These are phyloP conservation scores for Vanacampus margaritifer DNA, from an alignment of 2,113 vertebrate species.

Conservation along the genomic window DNA sequence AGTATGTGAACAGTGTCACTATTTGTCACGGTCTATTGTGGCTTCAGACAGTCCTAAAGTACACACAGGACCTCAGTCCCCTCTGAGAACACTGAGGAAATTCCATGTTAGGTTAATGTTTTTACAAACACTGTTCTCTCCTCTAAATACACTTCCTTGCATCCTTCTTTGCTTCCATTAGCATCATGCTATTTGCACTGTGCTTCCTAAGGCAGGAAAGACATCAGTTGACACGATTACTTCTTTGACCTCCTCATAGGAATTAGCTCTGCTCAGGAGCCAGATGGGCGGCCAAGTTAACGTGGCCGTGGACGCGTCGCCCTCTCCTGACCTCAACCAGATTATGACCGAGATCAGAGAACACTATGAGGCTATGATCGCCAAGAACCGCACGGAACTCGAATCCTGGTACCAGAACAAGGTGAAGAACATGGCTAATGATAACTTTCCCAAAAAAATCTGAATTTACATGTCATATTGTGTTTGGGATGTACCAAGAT, in stretches of 20 bases:
- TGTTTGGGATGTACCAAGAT: constrained; percentile 60
- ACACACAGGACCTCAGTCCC: constrained; percentile 12
- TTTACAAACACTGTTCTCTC: constrained; percentile 19
- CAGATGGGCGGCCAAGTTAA: constrained; percentile 63
- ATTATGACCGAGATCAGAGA: constrained; percentile 71
- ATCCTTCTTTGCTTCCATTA: constrained; percentile 51
- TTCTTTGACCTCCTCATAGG: constrained; percentile 42
- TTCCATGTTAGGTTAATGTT: constrained; percentile 10
- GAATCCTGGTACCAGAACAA: constrained; percentile 72
- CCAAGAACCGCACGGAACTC: constrained; percentile 76
- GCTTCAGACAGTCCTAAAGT: not conserved
- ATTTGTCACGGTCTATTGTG: constrained; percentile 18
- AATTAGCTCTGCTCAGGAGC: constrained; percentile 43
- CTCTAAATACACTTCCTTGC: constrained; percentile 41
- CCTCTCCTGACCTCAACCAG: constrained; percentile 63
- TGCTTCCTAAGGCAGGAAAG: not conserved
- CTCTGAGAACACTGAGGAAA: constrained; percentile 24
- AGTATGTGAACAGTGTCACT: not conserved
- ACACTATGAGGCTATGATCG: constrained; percentile 76
- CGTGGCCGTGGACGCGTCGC: constrained; percentile 70
- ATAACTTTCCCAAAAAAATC: not conserved
- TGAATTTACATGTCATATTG: not conserved
- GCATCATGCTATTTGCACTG: not conserved
- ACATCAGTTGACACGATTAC: not conserved
- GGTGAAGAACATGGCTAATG: constrained; percentile 40